phyloP scores from a whole-genome alignment of 2,888 invertebrate species.

The Hoplodrina ambigua region DNA sequence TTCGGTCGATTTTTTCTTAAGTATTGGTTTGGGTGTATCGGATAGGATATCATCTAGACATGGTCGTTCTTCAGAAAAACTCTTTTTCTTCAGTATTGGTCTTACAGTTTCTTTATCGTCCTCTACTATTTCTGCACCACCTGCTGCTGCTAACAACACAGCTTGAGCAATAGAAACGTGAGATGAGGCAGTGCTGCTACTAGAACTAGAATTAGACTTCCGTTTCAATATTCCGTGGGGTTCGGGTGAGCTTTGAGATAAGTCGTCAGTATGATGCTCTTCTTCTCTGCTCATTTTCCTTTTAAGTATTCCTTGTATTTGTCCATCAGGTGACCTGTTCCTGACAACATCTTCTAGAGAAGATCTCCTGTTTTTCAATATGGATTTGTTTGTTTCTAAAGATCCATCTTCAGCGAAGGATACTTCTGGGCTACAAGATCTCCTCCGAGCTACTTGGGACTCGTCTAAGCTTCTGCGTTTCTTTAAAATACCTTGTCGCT shows the following conservation, averaged over 20 bases:
- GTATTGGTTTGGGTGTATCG: slow-evolving; percentile 93
- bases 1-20: slow-evolving; percentile 96
- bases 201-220: slow-evolving; percentile 93
- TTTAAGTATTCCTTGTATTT: slow-evolving; percentile 93
- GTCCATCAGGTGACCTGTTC: slow-evolving; percentile 92
- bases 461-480: slow-evolving; percentile 96
- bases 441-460: slow-evolving; percentile 92
- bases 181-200: slow-evolving; percentile 91
- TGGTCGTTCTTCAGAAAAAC: slow-evolving; percentile 92
- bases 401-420: slow-evolving; percentile 90
- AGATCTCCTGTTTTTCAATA: slow-evolving; percentile 92
- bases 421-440: slow-evolving; percentile 93
- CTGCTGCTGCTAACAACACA: slow-evolving; percentile 92
- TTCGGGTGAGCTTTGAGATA: slow-evolving; percentile 92
- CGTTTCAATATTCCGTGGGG: slow-evolving; percentile 95
- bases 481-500: slow-evolving; percentile 95
- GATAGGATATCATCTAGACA: slow-evolving; percentile 84
- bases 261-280: slow-evolving; percentile 91
- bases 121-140: slow-evolving; percentile 89
- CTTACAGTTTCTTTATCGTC: slow-evolving; percentile 92
- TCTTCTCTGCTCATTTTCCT: slow-evolving; percentile 92
- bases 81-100: slow-evolving; percentile 96
- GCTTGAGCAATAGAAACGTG: slow-evolving; percentile 93
- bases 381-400: slow-evolving; percentile 91
- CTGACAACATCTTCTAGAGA: slow-evolving; percentile 93